Base-by-base conservation (phyloP, 2,888 invertebrate genomes). In the Odontocerum albicorne region DNA sequence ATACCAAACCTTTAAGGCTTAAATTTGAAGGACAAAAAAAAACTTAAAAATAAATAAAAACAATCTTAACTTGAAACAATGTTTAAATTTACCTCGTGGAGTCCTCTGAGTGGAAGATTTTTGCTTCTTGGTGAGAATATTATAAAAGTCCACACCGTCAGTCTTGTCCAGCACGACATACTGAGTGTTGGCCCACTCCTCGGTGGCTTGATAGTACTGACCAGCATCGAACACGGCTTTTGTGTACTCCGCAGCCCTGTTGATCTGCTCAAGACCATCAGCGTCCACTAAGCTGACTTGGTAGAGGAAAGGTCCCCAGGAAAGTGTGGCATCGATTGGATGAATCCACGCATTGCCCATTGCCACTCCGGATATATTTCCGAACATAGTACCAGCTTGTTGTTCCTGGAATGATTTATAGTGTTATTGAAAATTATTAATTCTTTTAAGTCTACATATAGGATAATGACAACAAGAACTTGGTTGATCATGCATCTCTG, bases 321-420 rank as follows among this genome's bases (percentile, higher is more conserved):
- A 86, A 22, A 88, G 71, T 0, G 91, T 89, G 0, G 88, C 87
- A 67, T 94, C 92, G 45, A 92, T 82, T 0, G 94, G 92, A 1
- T 89, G 88, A 59, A 94, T 90, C 94, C 94, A 95, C 0, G 93
- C 85, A 70, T 94, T 94, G 1, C 93, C 93, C 69, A 95, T 79
- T 0, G 85, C 88, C 16, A 95, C 83, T 1, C 93, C 93, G 64
- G 79, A 77, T 44, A 96, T 77, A 63, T 89, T 88, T 32, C 86
- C 85, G 38, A 74, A 71, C 19, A 91, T 80, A 27, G 78, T 75
- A 0, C 82, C 83, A 0, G 70, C 70, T 60, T 79, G 66, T 63
- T 89, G 83, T n/a, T 85, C 86, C 83, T 88, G 65, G 4, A 66
- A 64, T n/a, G n/a, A n/a, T n/a, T n/a, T n/a, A n/a, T n/a, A n/a